Base-by-base conservation (phyloP, 2,888 invertebrate genomes). In the Lepidochrysops patricia region DNA sequence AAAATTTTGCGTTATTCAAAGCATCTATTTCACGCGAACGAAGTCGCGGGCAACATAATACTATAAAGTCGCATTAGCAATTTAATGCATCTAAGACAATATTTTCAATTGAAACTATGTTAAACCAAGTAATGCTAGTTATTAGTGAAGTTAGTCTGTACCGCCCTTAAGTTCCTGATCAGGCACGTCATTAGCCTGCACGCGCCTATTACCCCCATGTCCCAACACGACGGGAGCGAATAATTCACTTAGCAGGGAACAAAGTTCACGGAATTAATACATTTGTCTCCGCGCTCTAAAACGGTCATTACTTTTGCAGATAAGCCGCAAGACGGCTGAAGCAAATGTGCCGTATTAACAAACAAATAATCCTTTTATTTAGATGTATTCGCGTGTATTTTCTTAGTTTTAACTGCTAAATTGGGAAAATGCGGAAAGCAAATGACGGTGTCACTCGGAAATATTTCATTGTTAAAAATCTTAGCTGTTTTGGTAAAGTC, bases 111-210 rank as follows among this genome's bases (percentile, higher is more conserved):
- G n/a, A n/a, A n/a, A n/a, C n/a, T 9, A 7, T 29, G 0, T 9
- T 7, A 29, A 29, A 29, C 7, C 29, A 29, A 29, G 29, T 29
- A 29, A 2, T 7, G 29, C 7, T 1, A 29, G 9, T 29, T 29
- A 43, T 19, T 19, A 19, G 3, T 4, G 43, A 7, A 15, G 12
- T 43, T 1, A 3, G 43, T 29, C 15, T 54, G 29, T 54, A n/a
- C 35, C 57, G 37, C 57, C 58, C 54, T n/a, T 29, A 52, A 56
- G 29, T 64, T 61, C 59, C 63, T 63, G 65, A 67, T 67, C 66
- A 66, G 58, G 43, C 61, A 61, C 68, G 62, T 67, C 67, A 66
- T 68, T 66, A 68, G 62, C 61, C 60, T 57, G 58, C 64, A 63
- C 67, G 66, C 67, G 50, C 34, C 25, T 50, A 2, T 57, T 23